These are phyloP conservation scores for Ctenoplectra terminalis DNA, from an alignment of 1,140 invertebrate genomes.

Conservation along the genomic window DNA sequence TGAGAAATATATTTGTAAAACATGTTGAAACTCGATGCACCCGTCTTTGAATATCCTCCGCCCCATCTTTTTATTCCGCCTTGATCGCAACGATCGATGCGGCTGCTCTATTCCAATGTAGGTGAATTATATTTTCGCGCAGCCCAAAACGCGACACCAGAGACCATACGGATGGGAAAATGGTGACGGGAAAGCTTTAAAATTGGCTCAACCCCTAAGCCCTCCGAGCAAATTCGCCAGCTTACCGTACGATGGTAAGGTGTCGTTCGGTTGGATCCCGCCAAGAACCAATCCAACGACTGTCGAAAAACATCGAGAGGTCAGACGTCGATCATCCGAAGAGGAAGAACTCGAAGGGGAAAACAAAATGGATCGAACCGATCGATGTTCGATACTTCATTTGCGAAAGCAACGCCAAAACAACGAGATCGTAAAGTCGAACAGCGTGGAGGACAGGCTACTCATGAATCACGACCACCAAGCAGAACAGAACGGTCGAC, in stretches of 20 bases:
- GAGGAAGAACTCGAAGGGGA: slow-evolving; percentile 65
- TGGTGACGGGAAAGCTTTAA: slow-evolving; percentile 79
- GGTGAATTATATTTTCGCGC: slow-evolving; percentile 63
- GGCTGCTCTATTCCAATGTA: not conserved
- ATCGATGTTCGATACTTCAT: slow-evolving; percentile 26
- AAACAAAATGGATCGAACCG: slow-evolving; percentile 61
- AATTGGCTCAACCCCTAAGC: slow-evolving; percentile 83
- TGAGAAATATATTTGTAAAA: too few species aligned
- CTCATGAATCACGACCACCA: slow-evolving; percentile 73
- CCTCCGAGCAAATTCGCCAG: slow-evolving; percentile 87
- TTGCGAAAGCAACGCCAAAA: slow-evolving; percentile 71
- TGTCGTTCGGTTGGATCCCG: slow-evolving; percentile 85
- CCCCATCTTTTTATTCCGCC: too few species aligned
- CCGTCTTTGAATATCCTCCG: not conserved
- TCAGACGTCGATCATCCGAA: slow-evolving; percentile 84
- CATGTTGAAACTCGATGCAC: too few species aligned
- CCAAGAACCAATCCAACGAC: slow-evolving; percentile 87
- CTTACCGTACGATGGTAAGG: slow-evolving; percentile 84
- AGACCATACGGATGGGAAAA: slow-evolving; percentile 89
- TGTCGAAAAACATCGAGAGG: slow-evolving; percentile 89
- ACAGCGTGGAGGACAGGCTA: slow-evolving; percentile 77
- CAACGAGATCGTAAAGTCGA: slow-evolving; percentile 81
- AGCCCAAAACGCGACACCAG: slow-evolving; percentile 90
- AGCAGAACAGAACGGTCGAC: slow-evolving; percentile 41
- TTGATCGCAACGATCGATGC: slow-evolving; percentile 11